Evolutionary conservation across 1,140 invertebrate genomes (phyloP).

Genomic region (Calosoma granatense): DNA sequence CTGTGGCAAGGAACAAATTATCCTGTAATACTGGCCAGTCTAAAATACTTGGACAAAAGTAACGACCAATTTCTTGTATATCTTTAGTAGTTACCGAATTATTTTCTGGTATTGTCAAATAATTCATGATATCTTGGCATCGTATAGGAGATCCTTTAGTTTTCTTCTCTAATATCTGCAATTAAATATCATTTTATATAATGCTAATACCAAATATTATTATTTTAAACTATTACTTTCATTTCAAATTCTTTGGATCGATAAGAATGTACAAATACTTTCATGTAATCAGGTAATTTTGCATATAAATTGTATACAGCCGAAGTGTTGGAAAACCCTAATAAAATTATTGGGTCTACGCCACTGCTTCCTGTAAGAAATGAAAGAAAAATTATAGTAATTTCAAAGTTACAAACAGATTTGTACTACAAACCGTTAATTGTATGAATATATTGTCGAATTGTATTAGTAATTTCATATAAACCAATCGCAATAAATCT

Average conservation of each 20-base stretch:
- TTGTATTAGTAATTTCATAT: background rate
- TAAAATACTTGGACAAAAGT: background rate
- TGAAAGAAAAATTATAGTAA: background rate
- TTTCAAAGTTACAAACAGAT: background rate
- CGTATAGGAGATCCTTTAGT: background rate
- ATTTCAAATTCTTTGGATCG: background rate
- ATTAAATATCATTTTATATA: no score
- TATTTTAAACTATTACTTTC: background rate
- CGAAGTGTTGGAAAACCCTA: background rate
- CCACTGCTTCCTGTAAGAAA: background rate
- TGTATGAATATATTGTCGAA: background rate
- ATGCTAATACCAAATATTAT: no score
- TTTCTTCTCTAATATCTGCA: no score
- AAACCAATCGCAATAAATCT: background rate
- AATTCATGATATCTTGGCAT: background rate
- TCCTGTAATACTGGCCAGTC: background rate
- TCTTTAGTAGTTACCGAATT: background rate
- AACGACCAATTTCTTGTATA: background rate
- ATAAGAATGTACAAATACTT: slow-evolving; percentile 3
- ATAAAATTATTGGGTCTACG: background rate
- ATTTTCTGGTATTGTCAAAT: slow-evolving; percentile 1
- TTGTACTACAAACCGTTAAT: background rate
- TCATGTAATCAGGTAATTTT: background rate
- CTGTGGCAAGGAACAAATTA: background rate
- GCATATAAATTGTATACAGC: background rate